phyloP scores from a whole-genome alignment of 2,888 invertebrate species.

The Melanotus villosus region DNA sequence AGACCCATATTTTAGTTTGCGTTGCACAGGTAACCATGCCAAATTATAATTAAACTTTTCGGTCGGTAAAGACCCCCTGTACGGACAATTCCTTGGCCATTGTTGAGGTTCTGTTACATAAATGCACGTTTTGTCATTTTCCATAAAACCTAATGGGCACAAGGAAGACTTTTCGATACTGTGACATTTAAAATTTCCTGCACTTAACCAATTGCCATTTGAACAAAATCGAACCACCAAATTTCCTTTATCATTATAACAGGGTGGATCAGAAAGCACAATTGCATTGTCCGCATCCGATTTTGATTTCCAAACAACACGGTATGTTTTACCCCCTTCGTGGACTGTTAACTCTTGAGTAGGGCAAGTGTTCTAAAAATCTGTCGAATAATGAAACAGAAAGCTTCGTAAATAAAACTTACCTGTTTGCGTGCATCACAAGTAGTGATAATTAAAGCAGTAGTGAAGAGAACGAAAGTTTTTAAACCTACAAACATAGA shows the following conservation, averaged over 20 bases:
- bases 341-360: background rate
- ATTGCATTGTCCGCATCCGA: conserved; percentile 1
- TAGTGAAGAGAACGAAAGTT: too few species aligned
- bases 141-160: conserved; percentile 53
- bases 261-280: conserved; percentile 61
- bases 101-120: conserved; percentile 58
- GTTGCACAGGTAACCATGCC: conserved; percentile 58
- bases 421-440: conserved; percentile 8
- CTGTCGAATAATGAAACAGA: background rate
- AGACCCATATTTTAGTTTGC: conserved; percentile 49
- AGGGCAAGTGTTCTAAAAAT: conserved; percentile 12
- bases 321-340: background rate
- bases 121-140: conserved; percentile 57
- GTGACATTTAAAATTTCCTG: conserved; percentile 53
- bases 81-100: conserved; percentile 54
- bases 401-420: background rate
- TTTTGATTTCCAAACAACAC: conserved; percentile 23
- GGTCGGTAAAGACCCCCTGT: conserved; percentile 55
- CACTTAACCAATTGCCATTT: conserved; percentile 59
- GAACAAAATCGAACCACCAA: conserved; percentile 57
- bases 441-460: background rate
- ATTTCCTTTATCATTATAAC: conserved; percentile 57
- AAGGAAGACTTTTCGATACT: conserved; percentile 40
- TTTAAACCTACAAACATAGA: too few species aligned
- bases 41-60: conserved; percentile 21